Evolutionary conservation across 2,888 invertebrate species (phyloP), one percentile per base, ranked within the genome.

Genomic region (Ditula angustiorana): DNA sequence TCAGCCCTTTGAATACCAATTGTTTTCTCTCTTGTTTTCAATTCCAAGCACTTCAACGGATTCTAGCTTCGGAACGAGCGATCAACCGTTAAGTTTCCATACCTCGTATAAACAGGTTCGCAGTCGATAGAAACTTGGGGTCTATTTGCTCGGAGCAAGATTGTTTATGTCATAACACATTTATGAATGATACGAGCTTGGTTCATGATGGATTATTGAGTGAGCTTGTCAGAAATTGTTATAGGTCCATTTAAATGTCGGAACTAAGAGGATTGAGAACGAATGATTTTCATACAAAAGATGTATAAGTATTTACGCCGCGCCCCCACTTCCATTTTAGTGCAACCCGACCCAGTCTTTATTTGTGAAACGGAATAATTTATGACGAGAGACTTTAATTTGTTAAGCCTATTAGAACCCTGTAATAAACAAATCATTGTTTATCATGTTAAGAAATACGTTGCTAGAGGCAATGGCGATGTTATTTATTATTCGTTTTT

Each of bases 1-100:
- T 46, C 44, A 52, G 52, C n/a, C 56, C 30, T 57, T 50, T 41
- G 37, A 23, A 26, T 19, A 23, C 8, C 30, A 58, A 58, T 63
- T 58, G 62, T 63, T 63, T 63, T 50, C 24, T 2, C 16, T 11
- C 13, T 49, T 52, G 8, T 23, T 23, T 56, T 41, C 30, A 16
- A 13, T 16, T 26, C 10, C 30, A 28, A n/a, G 10, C 26, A 61
- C 19, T 35, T 55, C 26, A 10, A 41, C 21, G 3, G 41, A 21
- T 50, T 26, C 28, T 24, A 8, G 23, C 35, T 21, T 13, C 5
- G 11, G 2, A 19, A 28, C 28, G 7, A 16, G 16, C 35, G 35
- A 7, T 33, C n/a, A 11, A 11, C 33, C n/a, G 3, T 1, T 37
- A 16, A 37, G 13, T 37, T 37, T 13, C 35, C 0, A 37, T 7